phyloP scores from a whole-genome alignment of 2,888 invertebrate species.

The Neuroscelio doddi region DNA sequence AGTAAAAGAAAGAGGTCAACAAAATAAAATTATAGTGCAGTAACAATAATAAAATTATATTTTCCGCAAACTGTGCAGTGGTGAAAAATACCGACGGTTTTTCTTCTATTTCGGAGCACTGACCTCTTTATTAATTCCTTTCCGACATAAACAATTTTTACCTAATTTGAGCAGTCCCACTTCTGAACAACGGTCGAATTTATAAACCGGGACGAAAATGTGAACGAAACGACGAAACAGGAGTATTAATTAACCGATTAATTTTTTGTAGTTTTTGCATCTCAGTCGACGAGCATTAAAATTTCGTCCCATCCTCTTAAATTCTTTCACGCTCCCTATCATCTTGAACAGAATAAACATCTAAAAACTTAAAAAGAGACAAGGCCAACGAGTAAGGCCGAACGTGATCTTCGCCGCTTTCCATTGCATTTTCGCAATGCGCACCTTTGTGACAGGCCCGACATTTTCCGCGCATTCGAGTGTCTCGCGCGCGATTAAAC shows the following conservation, averaged over 20 bases:
- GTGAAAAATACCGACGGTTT: conserved; percentile 41
- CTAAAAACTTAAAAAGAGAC: conserved; percentile 63
- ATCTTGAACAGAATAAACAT: conserved; percentile 61
- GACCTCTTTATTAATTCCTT: conserved; percentile 36
- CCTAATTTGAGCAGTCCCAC: conserved; percentile 41
- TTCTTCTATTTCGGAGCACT: conserved; percentile 34
- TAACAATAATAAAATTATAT: conserved; percentile 2
- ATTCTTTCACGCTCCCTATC: background rate
- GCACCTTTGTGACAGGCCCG: too few relatives aligned
- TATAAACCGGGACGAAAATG: conserved; percentile 1
- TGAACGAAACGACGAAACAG: too few relatives aligned
- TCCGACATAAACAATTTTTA: conserved; percentile 29
- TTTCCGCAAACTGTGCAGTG: conserved; percentile 49
- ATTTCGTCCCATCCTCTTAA: too few relatives aligned
- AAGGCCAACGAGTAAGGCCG: conserved; percentile 36
- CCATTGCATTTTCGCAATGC: conserved; percentile 11
- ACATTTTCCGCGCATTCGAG: conserved; percentile 59
- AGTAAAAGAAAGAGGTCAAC: background rate
- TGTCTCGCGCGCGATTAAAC: conserved; percentile 43
- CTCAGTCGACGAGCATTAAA: background rate
- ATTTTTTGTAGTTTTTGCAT: too few relatives aligned
- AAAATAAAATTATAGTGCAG: background rate
- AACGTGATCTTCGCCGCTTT: conserved; percentile 20
- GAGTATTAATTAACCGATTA: too few relatives aligned
- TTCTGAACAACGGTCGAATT: too few relatives aligned